Conservation (phyloP, 2,113 vertebrate species). For the Ammospiza nelsoni region DNA sequence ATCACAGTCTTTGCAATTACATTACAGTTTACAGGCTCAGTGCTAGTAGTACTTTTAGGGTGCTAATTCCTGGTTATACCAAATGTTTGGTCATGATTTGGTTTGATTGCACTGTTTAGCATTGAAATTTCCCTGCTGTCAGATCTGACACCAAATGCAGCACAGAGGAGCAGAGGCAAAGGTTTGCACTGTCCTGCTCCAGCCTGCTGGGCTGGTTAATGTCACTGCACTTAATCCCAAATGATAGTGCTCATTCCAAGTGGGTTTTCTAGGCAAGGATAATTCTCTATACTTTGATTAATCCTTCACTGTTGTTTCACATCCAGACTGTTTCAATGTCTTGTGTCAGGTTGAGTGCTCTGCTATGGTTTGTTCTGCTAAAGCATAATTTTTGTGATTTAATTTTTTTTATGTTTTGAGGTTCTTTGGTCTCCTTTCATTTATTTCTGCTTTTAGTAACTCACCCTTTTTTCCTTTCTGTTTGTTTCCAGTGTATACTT, state of each 20-base stretch:
- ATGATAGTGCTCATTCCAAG: not conserved
- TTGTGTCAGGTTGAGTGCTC: not conserved
- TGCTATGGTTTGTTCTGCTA: not conserved
- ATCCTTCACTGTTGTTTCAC: not conserved
- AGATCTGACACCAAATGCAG: not conserved
- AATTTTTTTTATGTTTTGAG: not conserved
- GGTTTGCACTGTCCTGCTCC: not conserved
- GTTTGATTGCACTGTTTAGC: not conserved
- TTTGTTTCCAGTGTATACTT: not conserved
- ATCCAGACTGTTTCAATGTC: not conserved
- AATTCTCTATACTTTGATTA: not conserved
- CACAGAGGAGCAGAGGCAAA: fast-evolving
- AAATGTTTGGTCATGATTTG: not conserved
- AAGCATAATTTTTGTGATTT: not conserved
- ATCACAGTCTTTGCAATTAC: not conserved
- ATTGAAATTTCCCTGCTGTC: not conserved
- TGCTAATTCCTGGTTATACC: not conserved
- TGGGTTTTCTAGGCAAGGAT: not conserved
- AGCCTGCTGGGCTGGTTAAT: not conserved
- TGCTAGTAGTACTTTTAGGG: not conserved
- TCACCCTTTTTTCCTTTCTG: not conserved
- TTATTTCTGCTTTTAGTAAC: not conserved
- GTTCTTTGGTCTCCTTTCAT: not conserved
- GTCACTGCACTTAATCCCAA: not conserved
- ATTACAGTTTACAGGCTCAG: not conserved